phyloP scores from a whole-genome alignment of 2,113 vertebrate species.

The Fregetta grallaria region DNA sequence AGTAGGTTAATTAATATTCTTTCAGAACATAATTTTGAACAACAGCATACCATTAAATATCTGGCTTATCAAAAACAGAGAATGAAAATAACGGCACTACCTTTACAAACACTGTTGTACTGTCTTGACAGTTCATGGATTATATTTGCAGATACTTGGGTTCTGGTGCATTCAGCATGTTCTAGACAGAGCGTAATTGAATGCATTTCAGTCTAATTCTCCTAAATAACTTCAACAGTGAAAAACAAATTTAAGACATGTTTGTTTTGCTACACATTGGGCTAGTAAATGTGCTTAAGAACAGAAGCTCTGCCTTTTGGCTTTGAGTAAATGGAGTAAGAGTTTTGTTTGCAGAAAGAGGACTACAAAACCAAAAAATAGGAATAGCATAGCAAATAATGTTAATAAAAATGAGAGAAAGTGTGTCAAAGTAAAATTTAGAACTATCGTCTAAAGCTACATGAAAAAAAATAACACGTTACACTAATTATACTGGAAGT shows the following conservation, averaged over 20 bases:
- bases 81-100: background rate
- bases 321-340: background rate
- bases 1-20: background rate
- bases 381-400: background rate
- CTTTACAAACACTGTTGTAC: background rate
- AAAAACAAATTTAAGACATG: background rate
- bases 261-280: background rate
- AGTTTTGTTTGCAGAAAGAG: background rate
- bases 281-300: background rate
- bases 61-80: background rate
- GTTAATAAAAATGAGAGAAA: background rate
- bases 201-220: background rate
- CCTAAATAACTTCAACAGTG: background rate
- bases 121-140: background rate
- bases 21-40: background rate
- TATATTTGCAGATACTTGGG: background rate
- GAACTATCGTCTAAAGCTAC: background rate
- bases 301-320: background rate
- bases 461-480: background rate
- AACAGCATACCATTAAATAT: background rate
- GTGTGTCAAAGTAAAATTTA: background rate
- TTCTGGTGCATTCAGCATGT: background rate
- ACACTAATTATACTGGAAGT: background rate
- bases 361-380: background rate
- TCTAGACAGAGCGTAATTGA: background rate